phyloP scores from a whole-genome alignment of 1,140 invertebrate species.

The Pararge aegeria region DNA sequence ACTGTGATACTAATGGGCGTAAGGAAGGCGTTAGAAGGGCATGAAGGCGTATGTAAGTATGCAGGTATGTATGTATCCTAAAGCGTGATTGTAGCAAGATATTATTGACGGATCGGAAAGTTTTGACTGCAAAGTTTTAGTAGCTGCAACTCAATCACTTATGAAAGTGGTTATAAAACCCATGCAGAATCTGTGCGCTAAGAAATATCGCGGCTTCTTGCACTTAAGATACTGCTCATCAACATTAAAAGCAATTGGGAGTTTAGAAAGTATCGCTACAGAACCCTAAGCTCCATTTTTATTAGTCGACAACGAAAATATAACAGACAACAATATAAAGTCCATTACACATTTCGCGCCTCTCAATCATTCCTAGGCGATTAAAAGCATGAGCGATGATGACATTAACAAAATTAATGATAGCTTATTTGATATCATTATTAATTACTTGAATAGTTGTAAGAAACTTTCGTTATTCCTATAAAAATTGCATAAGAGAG shows the following conservation, averaged over 20 bases:
- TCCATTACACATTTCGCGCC: constrained; percentile 47
- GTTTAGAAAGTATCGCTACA: background rate
- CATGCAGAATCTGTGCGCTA: no score
- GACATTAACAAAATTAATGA: constrained; percentile 55
- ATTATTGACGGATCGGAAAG: no score
- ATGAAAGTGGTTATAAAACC: no score
- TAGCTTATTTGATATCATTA: constrained; percentile 54
- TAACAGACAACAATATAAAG: constrained; percentile 25
- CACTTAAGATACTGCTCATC: no score
- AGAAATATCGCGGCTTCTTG: no score
- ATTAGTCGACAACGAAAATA: constrained; percentile 1
- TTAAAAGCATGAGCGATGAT: constrained; percentile 45
- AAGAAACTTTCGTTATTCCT: constrained; percentile 33
- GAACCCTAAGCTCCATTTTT: constrained; percentile 11
- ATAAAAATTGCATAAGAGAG: background rate
- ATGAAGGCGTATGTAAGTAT: no score
- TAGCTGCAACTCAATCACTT: no score
- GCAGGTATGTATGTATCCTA: no score
- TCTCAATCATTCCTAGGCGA: constrained; percentile 34
- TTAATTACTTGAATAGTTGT: constrained; percentile 41
- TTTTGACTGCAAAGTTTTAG: no score
- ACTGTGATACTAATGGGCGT: no score
- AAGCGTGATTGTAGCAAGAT: no score
- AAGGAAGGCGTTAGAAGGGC: no score
- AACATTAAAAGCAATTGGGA: background rate